Percentiles rank a stretch among this genome's conserved stretches.
Conservation (phyloP, 1,140 invertebrate genomes). For the Bombus pascuorum region DNA sequence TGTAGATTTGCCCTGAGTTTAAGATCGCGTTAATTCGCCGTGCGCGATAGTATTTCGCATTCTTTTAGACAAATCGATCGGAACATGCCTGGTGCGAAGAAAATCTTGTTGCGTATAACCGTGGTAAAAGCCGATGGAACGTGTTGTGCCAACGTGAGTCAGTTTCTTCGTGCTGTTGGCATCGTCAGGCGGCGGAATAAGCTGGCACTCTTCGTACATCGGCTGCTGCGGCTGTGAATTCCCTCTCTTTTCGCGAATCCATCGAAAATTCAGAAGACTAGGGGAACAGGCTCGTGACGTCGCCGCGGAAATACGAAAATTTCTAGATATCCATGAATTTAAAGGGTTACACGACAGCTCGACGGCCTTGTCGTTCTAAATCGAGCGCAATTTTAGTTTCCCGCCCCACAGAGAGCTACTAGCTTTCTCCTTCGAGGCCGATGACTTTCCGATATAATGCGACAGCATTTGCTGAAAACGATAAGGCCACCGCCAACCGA, state of each 20-base stretch:
- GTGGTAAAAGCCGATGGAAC: not conserved
- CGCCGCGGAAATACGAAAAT: constrained; percentile 41
- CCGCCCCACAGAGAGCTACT: not conserved
- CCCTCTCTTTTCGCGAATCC: constrained; percentile 11
- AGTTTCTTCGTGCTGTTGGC: not conserved
- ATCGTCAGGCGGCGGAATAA: constrained; percentile 40
- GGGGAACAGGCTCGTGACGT: not conserved
- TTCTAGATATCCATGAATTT: constrained; percentile 40
- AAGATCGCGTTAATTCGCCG: not conserved
- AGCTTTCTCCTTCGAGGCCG: not conserved
- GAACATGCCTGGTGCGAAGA: not conserved
- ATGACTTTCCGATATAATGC: constrained; percentile 27
- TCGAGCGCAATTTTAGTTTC: constrained; percentile 5
- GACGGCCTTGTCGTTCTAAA: not conserved
- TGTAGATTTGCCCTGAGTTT: not conserved
- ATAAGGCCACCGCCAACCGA: not conserved
- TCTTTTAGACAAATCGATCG: not conserved
- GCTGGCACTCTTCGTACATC: constrained; percentile 19
- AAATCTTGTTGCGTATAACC: not conserved
- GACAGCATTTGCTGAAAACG: no score
- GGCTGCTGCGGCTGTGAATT: constrained; percentile 38
- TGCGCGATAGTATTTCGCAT: not conserved
- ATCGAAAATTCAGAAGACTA: constrained; percentile 28
- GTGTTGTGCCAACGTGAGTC: constrained; percentile 4
- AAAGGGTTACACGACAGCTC: constrained; percentile 39